Base-by-base conservation (phyloP, 2,113 vertebrate genomes). In the Albula goreensis region DNA sequence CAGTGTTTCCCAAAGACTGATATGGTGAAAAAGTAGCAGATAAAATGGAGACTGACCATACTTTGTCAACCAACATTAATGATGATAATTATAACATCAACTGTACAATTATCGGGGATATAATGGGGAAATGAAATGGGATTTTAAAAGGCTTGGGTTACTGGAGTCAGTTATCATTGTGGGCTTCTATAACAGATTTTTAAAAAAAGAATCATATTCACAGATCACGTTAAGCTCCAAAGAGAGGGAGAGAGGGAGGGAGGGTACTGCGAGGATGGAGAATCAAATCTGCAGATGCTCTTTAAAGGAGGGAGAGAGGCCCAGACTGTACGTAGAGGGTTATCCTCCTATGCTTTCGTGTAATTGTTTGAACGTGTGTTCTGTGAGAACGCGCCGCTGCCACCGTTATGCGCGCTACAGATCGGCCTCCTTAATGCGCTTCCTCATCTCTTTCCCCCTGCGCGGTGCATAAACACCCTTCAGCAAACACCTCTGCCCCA, bases 301-400 rank as follows among this genome's bases (percentile, higher is more conserved):
- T 83, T 66, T 80, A 83, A 87, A 83, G 50, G 48, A 31, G 74
- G 51, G 77, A 41, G 74, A 80, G 77, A 41, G 78, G 53, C 74
- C 74, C 50, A 53, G 52, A 49, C 74, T 80, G 41, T 31, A 66
- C 78, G 50, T 1, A 80, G 60, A 84, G 22, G 77, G 85, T 86
- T 78, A 86, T 86, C 79, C 13, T 78, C 82, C 48, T 22, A 83
- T 79, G 66, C 66, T 78, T 74, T 81, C 22, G 15, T 78, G 80
- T 63, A 60, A 63, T 78, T 53, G 79, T 74, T 81, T 41, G 56
- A 88, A 82, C 50, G 70, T 50, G 83, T 81, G 57, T 81, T 88
- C 31, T 79, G 56, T 52, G 63, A 86, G 80, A 82, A 78, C 50
- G 80, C 57, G n/a, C 57, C 25, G n/a, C 50, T 19, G 79, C 70